phyloP scores from a whole-genome alignment of 2,113 vertebrate species.

The Amia ocellicauda region DNA sequence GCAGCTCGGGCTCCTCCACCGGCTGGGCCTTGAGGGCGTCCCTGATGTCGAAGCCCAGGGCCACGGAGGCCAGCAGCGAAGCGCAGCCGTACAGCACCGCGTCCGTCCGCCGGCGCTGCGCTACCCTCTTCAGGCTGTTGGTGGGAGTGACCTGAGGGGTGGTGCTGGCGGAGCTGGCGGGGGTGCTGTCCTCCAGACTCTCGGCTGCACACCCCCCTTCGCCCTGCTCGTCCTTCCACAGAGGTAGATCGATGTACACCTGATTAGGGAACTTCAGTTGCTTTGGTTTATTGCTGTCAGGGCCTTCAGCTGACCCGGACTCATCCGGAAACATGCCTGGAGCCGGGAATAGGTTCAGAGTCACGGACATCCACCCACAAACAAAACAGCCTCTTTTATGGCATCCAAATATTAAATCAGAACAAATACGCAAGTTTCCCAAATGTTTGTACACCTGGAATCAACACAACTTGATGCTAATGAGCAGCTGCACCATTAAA shows the following conservation, averaged over 20 bases:
- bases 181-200: constrained; percentile 69
- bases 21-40: constrained; percentile 60
- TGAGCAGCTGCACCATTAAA: too few species aligned
- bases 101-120: constrained; percentile 72
- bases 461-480: too few species aligned
- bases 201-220: constrained; percentile 56
- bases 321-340: constrained; percentile 69
- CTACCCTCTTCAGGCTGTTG: constrained; percentile 69
- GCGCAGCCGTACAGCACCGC: constrained; percentile 75
- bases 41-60: constrained; percentile 80
- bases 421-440: too few species aligned
- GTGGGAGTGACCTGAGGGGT: constrained; percentile 80
- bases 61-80: constrained; percentile 77
- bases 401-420: too few species aligned
- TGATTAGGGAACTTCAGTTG: constrained; percentile 80
- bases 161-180: constrained; percentile 70
- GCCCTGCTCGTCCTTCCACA: constrained; percentile 80
- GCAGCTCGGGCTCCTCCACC: constrained; percentile 57
- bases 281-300: constrained; percentile 83
- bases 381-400: too few species aligned
- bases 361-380: too few species aligned
- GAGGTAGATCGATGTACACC: constrained; percentile 85
- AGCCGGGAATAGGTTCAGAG: too few species aligned
- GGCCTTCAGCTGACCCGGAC: constrained; percentile 55
- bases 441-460: too few species aligned